Evolutionary conservation across 2,797 vertebrate genomes (phyloP).

Genomic region (Anguilla megastoma): DNA sequence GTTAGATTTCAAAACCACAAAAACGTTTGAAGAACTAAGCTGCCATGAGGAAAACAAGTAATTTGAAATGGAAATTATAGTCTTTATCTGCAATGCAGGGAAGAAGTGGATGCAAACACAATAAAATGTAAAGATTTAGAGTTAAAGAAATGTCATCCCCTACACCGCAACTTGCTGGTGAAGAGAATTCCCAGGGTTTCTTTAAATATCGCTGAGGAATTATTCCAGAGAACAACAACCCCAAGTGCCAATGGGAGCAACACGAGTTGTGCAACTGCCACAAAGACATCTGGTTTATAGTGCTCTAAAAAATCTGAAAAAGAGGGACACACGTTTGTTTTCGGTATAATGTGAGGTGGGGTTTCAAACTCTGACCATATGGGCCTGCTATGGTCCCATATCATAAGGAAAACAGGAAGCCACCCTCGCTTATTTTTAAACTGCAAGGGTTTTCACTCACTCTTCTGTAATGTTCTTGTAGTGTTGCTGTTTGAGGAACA

Average conservation of each 20-base stretch:
- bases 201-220: slow-evolving; percentile 66
- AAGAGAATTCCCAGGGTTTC: slow-evolving; percentile 62
- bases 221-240: slow-evolving; percentile 49
- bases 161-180: slow-evolving; percentile 37
- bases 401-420: slow-evolving; percentile 61
- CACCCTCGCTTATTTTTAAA: slow-evolving; percentile 64
- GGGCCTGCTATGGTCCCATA: slow-evolving; percentile 52
- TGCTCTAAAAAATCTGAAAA: slow-evolving; percentile 46
- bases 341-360: slow-evolving; percentile 58
- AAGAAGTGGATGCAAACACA: slow-evolving; percentile 42
- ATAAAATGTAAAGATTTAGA: slow-evolving; percentile 42
- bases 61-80: slow-evolving; percentile 55
- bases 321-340: slow-evolving; percentile 59
- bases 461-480: slow-evolving; percentile 58
- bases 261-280: slow-evolving; percentile 46
- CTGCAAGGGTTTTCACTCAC: slow-evolving; percentile 47
- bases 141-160: slow-evolving; percentile 41
- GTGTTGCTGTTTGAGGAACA: slow-evolving; percentile 56
- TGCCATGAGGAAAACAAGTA: slow-evolving; percentile 45
- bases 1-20: slow-evolving; percentile 20
- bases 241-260: slow-evolving; percentile 39
- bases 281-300: slow-evolving; percentile 62
- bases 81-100: slow-evolving; percentile 28
- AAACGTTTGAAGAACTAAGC: slow-evolving; percentile 28
- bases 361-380: slow-evolving; percentile 52